phyloP scores from a whole-genome alignment of 1,140 invertebrate genomes.

The Trichonephila inaurata region DNA sequence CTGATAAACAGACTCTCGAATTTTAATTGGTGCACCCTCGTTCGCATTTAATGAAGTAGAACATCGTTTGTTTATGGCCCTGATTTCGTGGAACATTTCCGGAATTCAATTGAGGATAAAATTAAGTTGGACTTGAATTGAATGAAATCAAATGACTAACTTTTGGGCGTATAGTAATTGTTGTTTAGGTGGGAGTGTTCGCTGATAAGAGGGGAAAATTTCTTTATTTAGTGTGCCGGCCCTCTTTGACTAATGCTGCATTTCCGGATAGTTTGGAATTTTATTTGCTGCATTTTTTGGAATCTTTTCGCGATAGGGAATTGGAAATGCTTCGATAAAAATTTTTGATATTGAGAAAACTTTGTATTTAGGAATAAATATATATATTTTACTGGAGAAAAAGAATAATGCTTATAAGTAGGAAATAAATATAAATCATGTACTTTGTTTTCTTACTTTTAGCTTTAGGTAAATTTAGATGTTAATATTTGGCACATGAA shows the following conservation, averaged over 20 bases:
- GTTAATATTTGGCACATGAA: no score
- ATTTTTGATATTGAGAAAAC: no score
- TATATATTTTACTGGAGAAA: no score
- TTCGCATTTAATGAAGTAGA: slow-evolving; percentile 66
- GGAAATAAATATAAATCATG: no score
- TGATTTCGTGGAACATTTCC: slow-evolving; percentile 70
- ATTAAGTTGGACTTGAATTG: slow-evolving; percentile 67
- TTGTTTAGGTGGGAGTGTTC: not conserved
- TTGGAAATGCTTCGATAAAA: no score
- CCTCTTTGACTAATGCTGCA: not conserved
- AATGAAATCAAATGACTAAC: slow-evolving; percentile 39
- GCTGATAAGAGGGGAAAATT: slow-evolving; percentile 31
- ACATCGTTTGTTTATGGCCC: slow-evolving; percentile 73
- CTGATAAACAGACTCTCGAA: slow-evolving; percentile 74
- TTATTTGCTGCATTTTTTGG: not conserved
- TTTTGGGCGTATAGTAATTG: slow-evolving; percentile 27
- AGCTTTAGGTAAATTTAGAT: no score
- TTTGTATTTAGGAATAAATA: no score
- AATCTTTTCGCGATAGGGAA: not conserved
- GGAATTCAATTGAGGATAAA: slow-evolving; percentile 70
- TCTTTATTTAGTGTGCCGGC: not conserved
- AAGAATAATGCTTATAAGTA: no score
- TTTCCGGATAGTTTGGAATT: not conserved
- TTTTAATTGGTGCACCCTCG: slow-evolving; percentile 69
- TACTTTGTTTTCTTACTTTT: no score